A percentile compares a stretch with the other conserved stretches of the same genome.
phyloP scores from a whole-genome alignment of 2,113 vertebrate species.

The Nycticorax nycticorax region DNA sequence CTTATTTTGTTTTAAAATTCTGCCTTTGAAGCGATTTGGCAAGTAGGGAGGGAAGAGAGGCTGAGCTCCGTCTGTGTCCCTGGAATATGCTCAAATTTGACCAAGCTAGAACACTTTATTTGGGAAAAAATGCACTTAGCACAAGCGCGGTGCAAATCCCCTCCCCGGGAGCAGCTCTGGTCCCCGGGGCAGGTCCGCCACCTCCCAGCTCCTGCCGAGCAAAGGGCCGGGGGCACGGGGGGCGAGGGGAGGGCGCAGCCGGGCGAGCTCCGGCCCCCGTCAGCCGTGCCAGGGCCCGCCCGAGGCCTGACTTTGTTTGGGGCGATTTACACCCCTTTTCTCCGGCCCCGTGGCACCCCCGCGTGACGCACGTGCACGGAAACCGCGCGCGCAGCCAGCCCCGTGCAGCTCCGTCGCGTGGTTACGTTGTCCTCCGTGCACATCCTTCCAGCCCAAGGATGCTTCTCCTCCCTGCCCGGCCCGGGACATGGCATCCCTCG shows the following conservation, averaged over 20 bases:
- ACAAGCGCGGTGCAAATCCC: background rate
- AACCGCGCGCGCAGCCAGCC: background rate
- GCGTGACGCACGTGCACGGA: rapidly evolving
- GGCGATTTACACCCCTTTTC: background rate
- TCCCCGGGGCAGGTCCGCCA: background rate
- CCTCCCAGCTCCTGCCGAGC: background rate
- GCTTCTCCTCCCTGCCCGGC: background rate
- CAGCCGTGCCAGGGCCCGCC: background rate
- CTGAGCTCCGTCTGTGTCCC: constrained; percentile 9
- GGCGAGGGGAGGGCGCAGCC: background rate
- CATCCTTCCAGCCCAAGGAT: background rate
- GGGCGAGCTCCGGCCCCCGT: background rate
- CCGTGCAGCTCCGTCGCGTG: background rate
- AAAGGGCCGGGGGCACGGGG: rapidly evolving
- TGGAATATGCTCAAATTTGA: constrained; percentile 54
- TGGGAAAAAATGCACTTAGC: constrained; percentile 25
- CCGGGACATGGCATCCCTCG: background rate
- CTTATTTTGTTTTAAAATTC: constrained; percentile 18
- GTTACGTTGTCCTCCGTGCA: background rate
- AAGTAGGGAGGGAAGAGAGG: background rate
- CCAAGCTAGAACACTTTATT: constrained; percentile 42
- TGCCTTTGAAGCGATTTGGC: constrained; percentile 44
- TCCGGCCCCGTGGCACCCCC: background rate
- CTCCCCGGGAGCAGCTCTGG: background rate
- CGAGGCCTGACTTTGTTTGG: background rate